Percentiles rank a stretch among this genome's conserved stretches.
Evolutionary conservation across 2,888 invertebrate genomes (phyloP).

Genomic region (Lasioglossum calceatum): DNA sequence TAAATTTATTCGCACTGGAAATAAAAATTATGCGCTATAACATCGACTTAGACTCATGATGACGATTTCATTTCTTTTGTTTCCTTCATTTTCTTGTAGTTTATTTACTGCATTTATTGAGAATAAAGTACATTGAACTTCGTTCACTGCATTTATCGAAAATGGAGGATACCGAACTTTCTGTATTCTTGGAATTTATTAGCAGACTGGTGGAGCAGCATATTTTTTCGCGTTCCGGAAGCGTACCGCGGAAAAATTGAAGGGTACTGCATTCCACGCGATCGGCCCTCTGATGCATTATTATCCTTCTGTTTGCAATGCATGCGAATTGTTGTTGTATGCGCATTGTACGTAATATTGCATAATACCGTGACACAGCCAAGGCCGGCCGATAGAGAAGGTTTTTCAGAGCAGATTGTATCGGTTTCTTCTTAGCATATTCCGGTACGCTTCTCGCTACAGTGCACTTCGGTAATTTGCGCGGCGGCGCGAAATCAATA

Average conservation of each 20-base stretch:
- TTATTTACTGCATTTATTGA: not conserved
- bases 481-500: constrained; percentile 53
- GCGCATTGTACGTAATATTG: not conserved
- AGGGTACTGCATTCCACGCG: not conserved
- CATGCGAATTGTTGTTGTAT: constrained; percentile 1
- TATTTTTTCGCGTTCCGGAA: not conserved
- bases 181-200: not conserved
- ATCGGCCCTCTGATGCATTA: not conserved
- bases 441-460: constrained; percentile 36
- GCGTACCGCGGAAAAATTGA: not conserved
- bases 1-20: not conserved
- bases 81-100: not conserved
- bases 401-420: constrained; percentile 23
- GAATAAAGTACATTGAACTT: not conserved
- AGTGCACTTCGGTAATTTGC: constrained; percentile 52
- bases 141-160: not conserved
- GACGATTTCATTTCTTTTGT: too few species aligned
- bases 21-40: not conserved
- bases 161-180: not conserved
- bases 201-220: not conserved
- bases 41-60: not conserved
- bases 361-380: constrained; percentile 8
- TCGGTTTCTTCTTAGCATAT: constrained; percentile 47
- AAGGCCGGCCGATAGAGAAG: constrained; percentile 2
- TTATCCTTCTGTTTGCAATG: constrained; percentile 6